Evolutionary conservation across 2,113 vertebrate genomes (phyloP), one percentile per base, ranked within the genome.

Genomic region (Amphiprion ocellaris): DNA sequence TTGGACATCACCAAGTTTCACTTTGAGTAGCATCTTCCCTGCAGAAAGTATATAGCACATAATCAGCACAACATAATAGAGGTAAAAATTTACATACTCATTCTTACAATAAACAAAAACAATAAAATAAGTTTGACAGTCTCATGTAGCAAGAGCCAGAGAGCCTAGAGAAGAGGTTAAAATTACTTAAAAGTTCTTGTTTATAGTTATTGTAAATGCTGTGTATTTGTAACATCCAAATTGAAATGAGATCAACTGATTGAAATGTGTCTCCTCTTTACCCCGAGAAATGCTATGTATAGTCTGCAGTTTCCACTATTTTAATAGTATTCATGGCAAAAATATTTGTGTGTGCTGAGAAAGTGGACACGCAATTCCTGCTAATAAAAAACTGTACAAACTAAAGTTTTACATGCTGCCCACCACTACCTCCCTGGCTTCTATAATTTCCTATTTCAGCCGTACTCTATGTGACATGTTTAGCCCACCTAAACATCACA

Each of bases 401-500:
- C 44, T 24, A 2, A 15, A 15, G 30, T 41, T 74, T 49, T 53
- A 23, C 0, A 0, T 37, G 50, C 63, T 12, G 15, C 33, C 28
- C n/a, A 60, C 69, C 50, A 46, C 33, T 30, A 47, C 53, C 50
- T 62, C 12, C n/a, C 37, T 41, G 39, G 49, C 65, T 11, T 54
- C 26, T 26, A 23, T 60, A 37, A 44, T 71, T 76, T 65, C 62
- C 61, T 19, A 53, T 63, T 23, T 67, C 21, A 46, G 11, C 30
- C 28, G 8, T 28, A 41, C 73, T 77, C 24, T 28, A 2, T 10
- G 37, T 67, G 71, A 74, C 77, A 85, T 65, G 61, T 78, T 72
- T 49, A 53, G 37, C 44, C 53, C 77, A 63, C 68, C 54, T 49
- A 66, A 69, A 68, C 59, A 68, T 85, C 69, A 56, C 52, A 68